Conservation (phyloP, 1,140 invertebrate species). For the Cydia pomonella region DNA sequence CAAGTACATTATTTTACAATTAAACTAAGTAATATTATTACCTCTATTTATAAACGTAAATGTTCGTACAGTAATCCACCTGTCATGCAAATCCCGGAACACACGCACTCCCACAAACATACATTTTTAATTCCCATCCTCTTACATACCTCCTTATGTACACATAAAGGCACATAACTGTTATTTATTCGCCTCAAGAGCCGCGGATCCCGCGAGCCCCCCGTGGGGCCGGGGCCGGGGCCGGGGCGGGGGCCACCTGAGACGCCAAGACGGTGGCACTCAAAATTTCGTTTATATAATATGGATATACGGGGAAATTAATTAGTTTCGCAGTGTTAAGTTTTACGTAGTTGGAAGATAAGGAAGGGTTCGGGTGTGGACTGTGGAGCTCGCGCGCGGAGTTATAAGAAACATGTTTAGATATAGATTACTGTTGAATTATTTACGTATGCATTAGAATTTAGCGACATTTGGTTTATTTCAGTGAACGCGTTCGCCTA, state of each 20-base stretch:
- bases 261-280: slow-evolving; percentile 34
- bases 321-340: slow-evolving; percentile 25
- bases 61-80: neutral
- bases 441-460: too few species aligned
- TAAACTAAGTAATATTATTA: neutral
- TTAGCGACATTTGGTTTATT: too few species aligned
- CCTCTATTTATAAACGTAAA: neutral
- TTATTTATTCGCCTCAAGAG: slow-evolving; percentile 32
- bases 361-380: neutral
- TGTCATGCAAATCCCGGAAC: neutral
- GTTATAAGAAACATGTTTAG: too few species aligned
- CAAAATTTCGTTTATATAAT: slow-evolving; percentile 36
- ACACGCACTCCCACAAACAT: neutral
- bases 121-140: neutral
- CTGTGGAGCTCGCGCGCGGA: neutral
- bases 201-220: slow-evolving; percentile 23
- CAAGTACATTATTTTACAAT: neutral
- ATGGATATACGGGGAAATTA: slow-evolving; percentile 25
- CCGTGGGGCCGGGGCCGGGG: neutral
- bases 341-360: slow-evolving; percentile 20
- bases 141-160: slow-evolving; percentile 17
- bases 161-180: slow-evolving; percentile 20
- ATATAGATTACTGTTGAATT: too few species aligned
- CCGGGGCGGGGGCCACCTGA: neutral
- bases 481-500: too few species aligned